Percentiles rank a stretch among this genome's conserved stretches.
Evolutionary conservation across 2,113 vertebrate species (phyloP).

Genomic region (Candoia aspera): DNA sequence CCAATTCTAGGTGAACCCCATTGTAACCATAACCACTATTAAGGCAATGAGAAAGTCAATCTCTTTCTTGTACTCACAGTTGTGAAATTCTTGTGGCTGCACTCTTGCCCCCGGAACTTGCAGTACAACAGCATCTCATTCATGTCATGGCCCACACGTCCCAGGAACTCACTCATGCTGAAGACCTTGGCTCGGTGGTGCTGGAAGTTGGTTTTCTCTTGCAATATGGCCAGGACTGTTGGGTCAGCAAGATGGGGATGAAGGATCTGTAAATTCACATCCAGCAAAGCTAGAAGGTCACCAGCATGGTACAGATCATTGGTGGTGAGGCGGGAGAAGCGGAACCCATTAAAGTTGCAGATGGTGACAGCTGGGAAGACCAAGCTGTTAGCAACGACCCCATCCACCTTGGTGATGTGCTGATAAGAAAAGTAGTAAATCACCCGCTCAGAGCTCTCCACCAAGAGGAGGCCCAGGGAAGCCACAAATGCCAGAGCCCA

Average conservation of each 20-base stretch:
- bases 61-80: constrained; percentile 83
- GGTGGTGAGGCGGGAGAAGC: constrained; percentile 91
- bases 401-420: constrained; percentile 93
- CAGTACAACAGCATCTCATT: constrained; percentile 99
- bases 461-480: constrained; percentile 86
- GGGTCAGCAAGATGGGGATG: constrained; percentile 93
- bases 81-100: constrained; percentile 91
- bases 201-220: constrained; percentile 91
- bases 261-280: constrained; percentile 90
- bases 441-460: constrained; percentile 91
- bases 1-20: neutral
- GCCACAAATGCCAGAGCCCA: constrained; percentile 91
- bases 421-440: constrained; percentile 96
- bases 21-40: neutral
- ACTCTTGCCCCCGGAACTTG: constrained; percentile 94
- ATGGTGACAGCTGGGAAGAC: constrained; percentile 94
- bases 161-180: constrained; percentile 96
- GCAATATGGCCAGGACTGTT: constrained; percentile 81
- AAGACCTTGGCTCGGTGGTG: constrained; percentile 92
- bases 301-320: constrained; percentile 97
- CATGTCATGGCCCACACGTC: constrained; percentile 93
- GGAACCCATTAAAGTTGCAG: constrained; percentile 95
- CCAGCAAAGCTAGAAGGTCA: constrained; percentile 91
- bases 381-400: constrained; percentile 89
- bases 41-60: constrained; percentile 36